Percentiles rank a stretch among this genome's conserved stretches.
phyloP scores from a whole-genome alignment of 2,113 vertebrate species.

The Antigone vipio region DNA sequence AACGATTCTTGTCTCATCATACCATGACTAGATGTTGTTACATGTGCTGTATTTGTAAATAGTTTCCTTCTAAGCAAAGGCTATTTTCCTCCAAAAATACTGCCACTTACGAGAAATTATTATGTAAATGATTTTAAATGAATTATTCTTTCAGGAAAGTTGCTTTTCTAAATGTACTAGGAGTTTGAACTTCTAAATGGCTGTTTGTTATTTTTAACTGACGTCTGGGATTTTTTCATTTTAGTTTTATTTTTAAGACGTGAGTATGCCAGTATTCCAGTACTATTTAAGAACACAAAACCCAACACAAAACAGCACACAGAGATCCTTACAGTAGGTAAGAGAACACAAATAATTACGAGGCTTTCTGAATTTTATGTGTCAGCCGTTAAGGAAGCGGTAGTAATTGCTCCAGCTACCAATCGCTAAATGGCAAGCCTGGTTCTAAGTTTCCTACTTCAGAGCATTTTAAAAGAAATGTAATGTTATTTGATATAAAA shows the following conservation, averaged over 20 bases:
- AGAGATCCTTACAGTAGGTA: background rate
- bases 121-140: background rate
- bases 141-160: background rate
- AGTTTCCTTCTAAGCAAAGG: background rate
- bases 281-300: background rate
- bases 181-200: background rate
- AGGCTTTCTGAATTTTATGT: background rate
- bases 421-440: background rate
- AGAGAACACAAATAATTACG: background rate
- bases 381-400: background rate
- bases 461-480: background rate
- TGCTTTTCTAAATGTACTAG: background rate
- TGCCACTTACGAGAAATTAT: background rate
- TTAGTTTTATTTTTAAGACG: background rate
- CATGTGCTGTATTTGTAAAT: background rate
- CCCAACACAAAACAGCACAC: background rate
- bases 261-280: background rate
- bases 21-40: background rate
- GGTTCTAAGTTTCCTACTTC: background rate
- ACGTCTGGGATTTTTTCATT: background rate
- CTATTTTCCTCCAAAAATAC: background rate
- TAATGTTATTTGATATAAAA: background rate
- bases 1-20: background rate
- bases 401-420: background rate
- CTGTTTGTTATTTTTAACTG: background rate